These are phyloP conservation scores for Hypercompe scribonia DNA, from an alignment of 2,888 invertebrate species.

Conservation along the genomic window DNA sequence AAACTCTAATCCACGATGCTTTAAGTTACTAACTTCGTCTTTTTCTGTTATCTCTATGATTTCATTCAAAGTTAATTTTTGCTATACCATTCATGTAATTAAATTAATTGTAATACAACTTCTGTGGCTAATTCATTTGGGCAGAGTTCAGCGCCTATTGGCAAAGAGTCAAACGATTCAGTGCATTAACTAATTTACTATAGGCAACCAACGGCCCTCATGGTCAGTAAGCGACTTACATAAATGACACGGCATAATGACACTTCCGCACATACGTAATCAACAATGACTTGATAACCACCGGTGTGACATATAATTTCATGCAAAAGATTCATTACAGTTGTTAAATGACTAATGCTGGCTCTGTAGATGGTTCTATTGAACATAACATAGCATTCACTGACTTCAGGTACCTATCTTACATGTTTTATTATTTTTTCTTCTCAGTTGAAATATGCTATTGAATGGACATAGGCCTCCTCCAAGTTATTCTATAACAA, in stretches of 20 bases:
- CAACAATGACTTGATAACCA: slow-evolving; percentile 63
- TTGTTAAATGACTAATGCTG: slow-evolving; percentile 28
- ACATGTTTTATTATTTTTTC: background rate
- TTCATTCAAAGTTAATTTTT: slow-evolving; percentile 16
- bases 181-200: slow-evolving; percentile 46
- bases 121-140: slow-evolving; percentile 42
- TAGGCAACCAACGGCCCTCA: slow-evolving; percentile 34
- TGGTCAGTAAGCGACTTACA: slow-evolving; percentile 45
- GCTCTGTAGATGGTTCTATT: slow-evolving; percentile 8
- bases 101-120: slow-evolving; percentile 38
- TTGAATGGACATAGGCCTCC: too few relatives aligned
- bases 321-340: slow-evolving; percentile 45
- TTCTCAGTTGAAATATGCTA: too few relatives aligned
- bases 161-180: slow-evolving; percentile 50
- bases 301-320: slow-evolving; percentile 56
- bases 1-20: background rate
- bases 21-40: background rate
- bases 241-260: slow-evolving; percentile 68
- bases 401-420: background rate
- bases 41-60: background rate
- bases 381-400: background rate
- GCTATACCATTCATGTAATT: slow-evolving; percentile 40
- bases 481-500: too few relatives aligned
- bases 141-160: slow-evolving; percentile 40
- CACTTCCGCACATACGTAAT: slow-evolving; percentile 63